phyloP scores from a whole-genome alignment of 2,888 invertebrate genomes.

The Gisinianus flammeolus region DNA sequence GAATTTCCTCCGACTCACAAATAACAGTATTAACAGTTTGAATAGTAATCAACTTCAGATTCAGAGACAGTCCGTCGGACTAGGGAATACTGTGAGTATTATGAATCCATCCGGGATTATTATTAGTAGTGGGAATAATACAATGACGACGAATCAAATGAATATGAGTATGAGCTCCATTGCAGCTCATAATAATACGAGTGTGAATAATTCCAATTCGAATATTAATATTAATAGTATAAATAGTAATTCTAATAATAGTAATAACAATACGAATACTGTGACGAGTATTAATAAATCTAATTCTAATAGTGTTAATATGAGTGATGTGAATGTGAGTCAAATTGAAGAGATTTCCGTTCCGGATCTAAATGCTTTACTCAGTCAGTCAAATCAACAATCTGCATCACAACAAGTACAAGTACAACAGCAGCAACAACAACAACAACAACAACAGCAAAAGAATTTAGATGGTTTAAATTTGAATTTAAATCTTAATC shows the following conservation, averaged over 20 bases:
- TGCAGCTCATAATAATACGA: neutral
- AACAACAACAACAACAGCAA: constrained; percentile 25
- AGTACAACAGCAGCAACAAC: constrained; percentile 21
- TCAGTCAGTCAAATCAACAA: constrained; percentile 37
- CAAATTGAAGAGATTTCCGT: constrained; percentile 51
- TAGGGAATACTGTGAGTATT: constrained; percentile 32
- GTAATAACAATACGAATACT: neutral
- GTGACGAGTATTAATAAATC: neutral
- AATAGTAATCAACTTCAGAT: constrained; percentile 20
- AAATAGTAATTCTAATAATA: neutral
- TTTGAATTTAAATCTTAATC: constrained; percentile 53
- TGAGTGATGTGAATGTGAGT: neutral
- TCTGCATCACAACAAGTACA: constrained; percentile 26
- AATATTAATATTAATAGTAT: neutral
- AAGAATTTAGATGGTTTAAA: constrained; percentile 46
- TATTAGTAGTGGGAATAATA: constrained; percentile 18
- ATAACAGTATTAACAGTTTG: constrained; percentile 23
- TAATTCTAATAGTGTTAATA: neutral
- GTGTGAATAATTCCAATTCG: neutral
- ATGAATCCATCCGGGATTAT: constrained; percentile 37
- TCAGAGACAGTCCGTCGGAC: constrained; percentile 13
- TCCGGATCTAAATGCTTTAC: constrained; percentile 51
- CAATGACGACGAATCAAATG: neutral
- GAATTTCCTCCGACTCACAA: constrained; percentile 39
- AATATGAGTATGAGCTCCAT: neutral